Percentiles rank a stretch among this genome's conserved stretches.
Conservation (phyloP, 2,888 invertebrate genomes). For the Chalcis sispes region DNA sequence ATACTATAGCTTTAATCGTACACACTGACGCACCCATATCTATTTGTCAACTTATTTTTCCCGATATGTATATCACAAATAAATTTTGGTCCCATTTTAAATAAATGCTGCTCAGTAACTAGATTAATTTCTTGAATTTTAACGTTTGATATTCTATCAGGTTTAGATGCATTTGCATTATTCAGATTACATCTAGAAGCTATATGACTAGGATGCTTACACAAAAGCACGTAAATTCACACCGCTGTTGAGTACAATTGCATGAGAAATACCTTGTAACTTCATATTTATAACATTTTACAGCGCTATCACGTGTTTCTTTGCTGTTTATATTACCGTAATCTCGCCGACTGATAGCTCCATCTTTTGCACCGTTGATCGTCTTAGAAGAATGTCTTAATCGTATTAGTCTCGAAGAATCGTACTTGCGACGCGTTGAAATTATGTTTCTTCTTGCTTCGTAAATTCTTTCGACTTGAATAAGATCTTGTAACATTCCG, state of each 20-base stretch:
- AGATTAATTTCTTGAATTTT: constrained; percentile 10
- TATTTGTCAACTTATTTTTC: constrained; percentile 28
- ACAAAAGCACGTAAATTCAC: constrained; percentile 26
- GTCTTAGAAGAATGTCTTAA: too few species aligned
- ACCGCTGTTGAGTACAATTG: background rate
- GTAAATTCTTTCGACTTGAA: too few species aligned
- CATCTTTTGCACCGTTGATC: too few species aligned
- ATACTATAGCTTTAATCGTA: constrained; percentile 44
- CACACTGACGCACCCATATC: constrained; percentile 51
- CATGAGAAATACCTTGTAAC: constrained; percentile 13
- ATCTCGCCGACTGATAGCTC: too few species aligned
- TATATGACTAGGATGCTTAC: constrained; percentile 31
- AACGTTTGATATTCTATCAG: background rate
- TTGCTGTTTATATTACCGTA: too few species aligned
- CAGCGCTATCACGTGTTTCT: too few species aligned
- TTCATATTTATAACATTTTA: too few species aligned
- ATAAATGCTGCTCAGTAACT: background rate
- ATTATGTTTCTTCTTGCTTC: too few species aligned
- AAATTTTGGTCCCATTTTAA: constrained; percentile 20
- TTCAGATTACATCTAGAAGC: constrained; percentile 43
- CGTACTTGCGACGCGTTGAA: too few species aligned
- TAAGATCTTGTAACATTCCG: too few species aligned
- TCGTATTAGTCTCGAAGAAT: too few species aligned
- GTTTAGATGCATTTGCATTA: constrained; percentile 1
- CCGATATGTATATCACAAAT: constrained; percentile 29